Conservation (phyloP, 2,797 vertebrate genomes). For the Xerus rutilus region DNA sequence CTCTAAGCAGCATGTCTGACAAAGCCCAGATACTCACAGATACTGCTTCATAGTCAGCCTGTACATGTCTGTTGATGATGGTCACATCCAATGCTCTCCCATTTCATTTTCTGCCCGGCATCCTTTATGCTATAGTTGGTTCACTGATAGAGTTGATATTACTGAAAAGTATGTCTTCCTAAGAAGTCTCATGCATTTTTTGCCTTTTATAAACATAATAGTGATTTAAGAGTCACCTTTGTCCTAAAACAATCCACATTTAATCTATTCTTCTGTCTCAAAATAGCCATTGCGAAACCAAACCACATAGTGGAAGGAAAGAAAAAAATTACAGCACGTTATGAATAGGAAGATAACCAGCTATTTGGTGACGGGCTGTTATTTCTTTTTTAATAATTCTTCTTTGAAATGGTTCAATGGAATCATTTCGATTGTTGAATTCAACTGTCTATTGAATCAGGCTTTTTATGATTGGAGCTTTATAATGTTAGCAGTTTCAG, state of each 20-base stretch:
- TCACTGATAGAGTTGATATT: not conserved
- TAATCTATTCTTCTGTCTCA: constrained; percentile 21
- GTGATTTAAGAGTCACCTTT: constrained; percentile 33
- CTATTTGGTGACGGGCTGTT: not conserved
- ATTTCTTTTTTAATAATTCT: constrained; percentile 35
- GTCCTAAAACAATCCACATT: constrained; percentile 16
- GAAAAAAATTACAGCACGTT: not conserved
- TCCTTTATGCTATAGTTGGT: not conserved
- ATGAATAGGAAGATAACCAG: not conserved
- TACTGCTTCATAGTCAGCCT: not conserved
- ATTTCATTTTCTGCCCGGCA: not conserved
- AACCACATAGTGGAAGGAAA: not conserved
- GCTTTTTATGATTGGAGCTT: not conserved
- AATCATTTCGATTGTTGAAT: constrained; percentile 10
- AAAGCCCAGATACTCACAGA: not conserved
- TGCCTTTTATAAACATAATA: not conserved
- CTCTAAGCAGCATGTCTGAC: not conserved
- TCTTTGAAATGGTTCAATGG: constrained; percentile 23
- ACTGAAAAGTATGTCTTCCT: not conserved
- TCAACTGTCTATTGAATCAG: not conserved
- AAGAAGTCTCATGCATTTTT: not conserved
- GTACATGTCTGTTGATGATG: not conserved
- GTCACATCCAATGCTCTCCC: not conserved
- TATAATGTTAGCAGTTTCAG: not conserved
- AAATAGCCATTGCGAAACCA: constrained; percentile 1